Evolutionary conservation across 2,797 vertebrate species (phyloP).

Genomic region (Anniella stebbinsi): DNA sequence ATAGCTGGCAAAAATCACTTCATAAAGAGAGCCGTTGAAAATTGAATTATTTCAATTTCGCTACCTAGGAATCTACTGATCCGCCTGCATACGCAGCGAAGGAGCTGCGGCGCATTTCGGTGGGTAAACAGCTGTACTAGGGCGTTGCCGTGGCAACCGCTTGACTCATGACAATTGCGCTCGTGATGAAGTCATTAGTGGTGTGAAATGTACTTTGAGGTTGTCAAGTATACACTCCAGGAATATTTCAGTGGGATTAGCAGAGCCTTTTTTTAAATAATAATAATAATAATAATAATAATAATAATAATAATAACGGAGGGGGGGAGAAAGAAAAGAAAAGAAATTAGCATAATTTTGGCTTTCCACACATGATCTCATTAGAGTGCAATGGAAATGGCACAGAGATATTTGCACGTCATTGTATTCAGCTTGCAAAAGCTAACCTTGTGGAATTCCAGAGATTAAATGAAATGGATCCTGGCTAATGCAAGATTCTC

Average conservation of each 20-base stretch:
- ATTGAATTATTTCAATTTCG: constrained; percentile 88
- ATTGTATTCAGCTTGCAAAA: constrained; percentile 43
- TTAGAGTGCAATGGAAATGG: constrained; percentile 66
- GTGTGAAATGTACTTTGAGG: constrained; percentile 86
- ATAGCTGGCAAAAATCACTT: constrained; percentile 85
- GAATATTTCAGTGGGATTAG: constrained; percentile 84
- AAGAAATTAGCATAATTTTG: constrained; percentile 83
- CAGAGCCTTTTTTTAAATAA: constrained; percentile 72
- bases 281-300: too few relatives aligned
- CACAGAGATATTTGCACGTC: constrained; percentile 41
- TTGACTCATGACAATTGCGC: constrained; percentile 85
- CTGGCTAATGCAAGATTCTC: constrained; percentile 12
- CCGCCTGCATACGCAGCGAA: constrained; percentile 85
- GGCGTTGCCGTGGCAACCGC: constrained; percentile 83
- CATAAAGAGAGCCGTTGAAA: constrained; percentile 85
- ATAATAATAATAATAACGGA: too few relatives aligned
- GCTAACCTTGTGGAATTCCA: constrained; percentile 35
- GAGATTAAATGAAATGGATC: constrained; percentile 34
- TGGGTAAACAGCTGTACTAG: constrained; percentile 85
- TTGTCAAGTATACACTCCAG: constrained; percentile 86
- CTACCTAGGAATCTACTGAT: constrained; percentile 87
- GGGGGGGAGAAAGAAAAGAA: neutral
- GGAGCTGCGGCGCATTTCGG: constrained; percentile 83
- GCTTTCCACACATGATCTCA: constrained; percentile 78
- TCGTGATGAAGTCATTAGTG: constrained; percentile 86